Percentiles rank a stretch among this genome's conserved stretches.
These are phyloP conservation scores for Neotoma lepida DNA, from an alignment of 2,113 vertebrate genomes.

Conservation along the genomic window DNA sequence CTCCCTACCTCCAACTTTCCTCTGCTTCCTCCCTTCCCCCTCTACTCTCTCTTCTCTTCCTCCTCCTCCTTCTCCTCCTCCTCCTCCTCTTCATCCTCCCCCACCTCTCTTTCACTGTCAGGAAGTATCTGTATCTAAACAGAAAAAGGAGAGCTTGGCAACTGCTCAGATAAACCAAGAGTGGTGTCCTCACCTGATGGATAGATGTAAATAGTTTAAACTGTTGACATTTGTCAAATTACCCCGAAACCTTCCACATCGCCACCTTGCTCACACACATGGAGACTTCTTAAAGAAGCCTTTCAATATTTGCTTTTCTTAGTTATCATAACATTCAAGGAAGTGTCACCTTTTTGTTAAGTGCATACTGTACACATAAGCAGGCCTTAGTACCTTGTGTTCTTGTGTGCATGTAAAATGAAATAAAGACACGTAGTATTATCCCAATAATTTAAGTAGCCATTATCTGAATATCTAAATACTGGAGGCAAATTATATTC, in stretches of 20 bases:
- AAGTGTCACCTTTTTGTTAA: slow-evolving; percentile 31
- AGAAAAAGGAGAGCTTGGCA: slow-evolving; percentile 1
- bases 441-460: neutral
- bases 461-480: neutral
- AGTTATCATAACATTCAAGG: slow-evolving; percentile 41
- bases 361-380: neutral
- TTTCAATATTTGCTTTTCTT: slow-evolving; percentile 66
- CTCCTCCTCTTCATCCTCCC: neutral
- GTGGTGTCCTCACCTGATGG: slow-evolving; percentile 4
- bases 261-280: neutral
- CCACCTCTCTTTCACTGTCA: neutral
- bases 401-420: neutral
- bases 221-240: slow-evolving; percentile 71
- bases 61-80: neutral
- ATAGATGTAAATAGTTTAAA: slow-evolving; percentile 40
- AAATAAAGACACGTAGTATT: neutral
- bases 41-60: neutral
- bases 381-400: neutral
- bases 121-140: neutral
- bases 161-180: neutral
- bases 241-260: slow-evolving; percentile 38
- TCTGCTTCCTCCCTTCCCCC: no score
- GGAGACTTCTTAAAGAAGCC: slow-evolving; percentile 51
- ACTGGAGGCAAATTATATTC: neutral
- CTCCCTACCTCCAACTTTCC: no score